A percentile compares a stretch with the other conserved stretches of the same genome.
phyloP scores from a whole-genome alignment of 2,113 vertebrate genomes.

The Ammodytes marinus region DNA sequence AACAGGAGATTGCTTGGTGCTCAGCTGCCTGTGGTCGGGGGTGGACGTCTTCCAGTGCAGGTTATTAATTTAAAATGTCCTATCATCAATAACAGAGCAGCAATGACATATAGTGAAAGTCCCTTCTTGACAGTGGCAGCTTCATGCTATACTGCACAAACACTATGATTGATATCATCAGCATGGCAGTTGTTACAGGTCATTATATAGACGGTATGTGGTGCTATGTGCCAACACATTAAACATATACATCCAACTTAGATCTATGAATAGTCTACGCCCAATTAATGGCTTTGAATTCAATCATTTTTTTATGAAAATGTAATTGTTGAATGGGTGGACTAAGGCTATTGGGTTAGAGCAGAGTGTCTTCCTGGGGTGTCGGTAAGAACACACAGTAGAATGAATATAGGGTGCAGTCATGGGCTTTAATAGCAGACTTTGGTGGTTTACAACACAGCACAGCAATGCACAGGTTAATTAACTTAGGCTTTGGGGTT shows the following conservation, averaged over 20 bases:
- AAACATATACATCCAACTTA: constrained; percentile 52
- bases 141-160: constrained; percentile 63
- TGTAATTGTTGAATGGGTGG: too few species aligned
- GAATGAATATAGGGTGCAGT: too few species aligned
- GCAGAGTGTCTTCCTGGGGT: too few species aligned
- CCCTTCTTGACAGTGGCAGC: constrained; percentile 63
- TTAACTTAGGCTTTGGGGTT: too few species aligned
- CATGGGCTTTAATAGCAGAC: too few species aligned
- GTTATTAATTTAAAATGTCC: constrained; percentile 77
- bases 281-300: constrained; percentile 16
- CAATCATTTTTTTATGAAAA: constrained; percentile 11
- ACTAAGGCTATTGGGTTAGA: too few species aligned
- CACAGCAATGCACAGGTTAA: too few species aligned
- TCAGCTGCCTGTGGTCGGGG: constrained; percentile 57
- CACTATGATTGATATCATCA: constrained; percentile 76
- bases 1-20: constrained; percentile 45
- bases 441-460: too few species aligned
- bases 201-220: constrained; percentile 64
- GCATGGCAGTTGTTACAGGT: constrained; percentile 63
- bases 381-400: too few species aligned
- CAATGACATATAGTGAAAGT: constrained; percentile 69
- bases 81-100: constrained; percentile 76
- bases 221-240: constrained; percentile 39
- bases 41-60: constrained; percentile 59
- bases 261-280: constrained; percentile 26